Evolutionary conservation across 1,140 invertebrate species (phyloP).

Genomic region (Rhyzopertha dominica): DNA sequence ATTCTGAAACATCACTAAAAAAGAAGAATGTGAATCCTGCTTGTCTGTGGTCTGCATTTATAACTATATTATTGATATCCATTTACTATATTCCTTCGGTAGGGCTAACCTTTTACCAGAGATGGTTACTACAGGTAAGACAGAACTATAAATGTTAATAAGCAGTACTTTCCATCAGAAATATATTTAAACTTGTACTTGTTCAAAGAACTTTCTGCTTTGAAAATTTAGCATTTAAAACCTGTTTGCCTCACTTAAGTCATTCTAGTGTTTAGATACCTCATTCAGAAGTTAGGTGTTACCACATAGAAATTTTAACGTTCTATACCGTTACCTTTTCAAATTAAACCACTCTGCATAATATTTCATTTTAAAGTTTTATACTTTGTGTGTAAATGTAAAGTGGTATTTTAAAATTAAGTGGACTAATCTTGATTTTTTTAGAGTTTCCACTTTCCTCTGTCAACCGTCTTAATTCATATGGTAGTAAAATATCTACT

Average conservation of each 20-base stretch:
- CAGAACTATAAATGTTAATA: too few relatives aligned
- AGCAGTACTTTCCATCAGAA: not conserved
- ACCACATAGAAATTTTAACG: not conserved
- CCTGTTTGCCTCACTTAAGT: not conserved
- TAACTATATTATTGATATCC: slow-evolving; percentile 57
- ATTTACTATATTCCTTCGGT: slow-evolving; percentile 88
- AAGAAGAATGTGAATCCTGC: slow-evolving; percentile 29
- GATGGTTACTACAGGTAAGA: slow-evolving; percentile 81
- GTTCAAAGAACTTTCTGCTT: not conserved
- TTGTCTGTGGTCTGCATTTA: slow-evolving; percentile 39
- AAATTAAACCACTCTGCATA: slow-evolving; percentile 5
- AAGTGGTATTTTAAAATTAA: too few relatives aligned
- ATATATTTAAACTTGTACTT: not conserved
- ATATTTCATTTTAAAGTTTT: slow-evolving; percentile 16
- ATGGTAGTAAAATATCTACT: slow-evolving; percentile 78
- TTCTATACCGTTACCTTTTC: slow-evolving; percentile 9
- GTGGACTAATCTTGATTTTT: slow-evolving; percentile 44
- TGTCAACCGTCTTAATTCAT: slow-evolving; percentile 79
- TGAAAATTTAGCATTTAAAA: not conserved
- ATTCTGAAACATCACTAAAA: slow-evolving; percentile 35
- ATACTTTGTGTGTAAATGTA: too few relatives aligned
- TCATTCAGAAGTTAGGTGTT: slow-evolving; percentile 7
- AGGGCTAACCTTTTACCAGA: slow-evolving; percentile 93
- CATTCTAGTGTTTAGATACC: not conserved
- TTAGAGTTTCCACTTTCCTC: slow-evolving; percentile 75